Base-by-base conservation (phyloP, 2,797 vertebrate genomes). In the Tragelaphus oryx region DNA sequence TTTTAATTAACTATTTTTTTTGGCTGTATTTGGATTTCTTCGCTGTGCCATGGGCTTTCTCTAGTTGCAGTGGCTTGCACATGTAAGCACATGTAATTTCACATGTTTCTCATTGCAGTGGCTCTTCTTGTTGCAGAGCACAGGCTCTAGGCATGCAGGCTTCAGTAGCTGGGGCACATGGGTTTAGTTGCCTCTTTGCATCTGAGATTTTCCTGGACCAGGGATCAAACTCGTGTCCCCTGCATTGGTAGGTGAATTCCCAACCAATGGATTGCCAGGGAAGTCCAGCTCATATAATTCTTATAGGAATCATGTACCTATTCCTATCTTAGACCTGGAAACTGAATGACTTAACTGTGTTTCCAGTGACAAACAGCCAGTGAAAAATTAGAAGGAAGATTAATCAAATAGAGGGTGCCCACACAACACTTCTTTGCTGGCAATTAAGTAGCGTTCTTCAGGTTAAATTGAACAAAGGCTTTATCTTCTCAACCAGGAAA, bases 331-430 rank as follows among this genome's bases (percentile, higher is more conserved):
- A 91, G 6, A n/a, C 12, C 33, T 55, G 33, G 17, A 4, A 3
- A 55, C 48, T 62, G 55, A 93, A 41, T 26, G 11, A 16, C 80
- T 52, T 18, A 87, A 83, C n/a, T 33, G 9, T 81, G 13, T 91
- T 91, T 60, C 26, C 54, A 60, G 80, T 50, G 52, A 78, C 55
- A 86, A 50, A 81, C 11, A 81, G 37, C 7, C 44, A 91, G 48
- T 62, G 20, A 86, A 83, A 41, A 76, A 55, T 76, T 62, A 78
- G 30, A 65, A 78, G 8, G 28, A 22, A 60, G 30, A 84, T 30
- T 9, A 59, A 1, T 52, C 9, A 79, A 46, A 65, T 12, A 20
- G 62, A 90, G 28, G 7, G 2, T 84, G 9, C 22, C 48, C 52
- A 54, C 5, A 0, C 9, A 78, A 37, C 17, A 14, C 28, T 46